phyloP scores from a whole-genome alignment of 1,140 invertebrate species.

The Druon quercuslanigerum region DNA sequence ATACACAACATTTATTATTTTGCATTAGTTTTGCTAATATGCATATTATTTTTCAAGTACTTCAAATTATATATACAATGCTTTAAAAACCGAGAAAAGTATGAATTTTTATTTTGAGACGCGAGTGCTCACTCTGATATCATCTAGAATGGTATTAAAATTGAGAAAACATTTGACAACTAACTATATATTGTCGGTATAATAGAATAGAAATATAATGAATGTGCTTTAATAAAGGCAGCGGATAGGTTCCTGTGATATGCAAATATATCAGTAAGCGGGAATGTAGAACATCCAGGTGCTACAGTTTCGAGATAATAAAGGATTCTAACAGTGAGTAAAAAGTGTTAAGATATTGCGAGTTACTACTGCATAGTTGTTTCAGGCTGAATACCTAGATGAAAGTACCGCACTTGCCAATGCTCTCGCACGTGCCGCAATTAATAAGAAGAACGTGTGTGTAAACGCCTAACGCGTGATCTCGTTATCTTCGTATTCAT shows the following conservation, averaged over 20 bases:
- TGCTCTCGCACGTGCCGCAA: slow-evolving; percentile 35
- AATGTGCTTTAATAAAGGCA: neutral
- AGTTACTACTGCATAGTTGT: neutral
- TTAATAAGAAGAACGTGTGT: slow-evolving; percentile 40
- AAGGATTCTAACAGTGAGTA: slow-evolving; percentile 4
- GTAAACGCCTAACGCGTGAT: slow-evolving; percentile 27
- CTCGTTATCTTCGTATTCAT: slow-evolving; percentile 12
- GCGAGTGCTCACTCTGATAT: too few relatives aligned
- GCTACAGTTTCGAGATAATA: slow-evolving; percentile 2
- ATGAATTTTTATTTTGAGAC: too few relatives aligned
- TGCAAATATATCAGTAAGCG: slow-evolving; percentile 13
- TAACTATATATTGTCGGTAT: too few relatives aligned
- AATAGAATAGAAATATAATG: too few relatives aligned
- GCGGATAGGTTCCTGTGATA: neutral
- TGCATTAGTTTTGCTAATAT: too few relatives aligned
- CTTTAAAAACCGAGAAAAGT: too few relatives aligned
- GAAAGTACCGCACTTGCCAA: slow-evolving; percentile 9
- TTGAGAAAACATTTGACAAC: too few relatives aligned
- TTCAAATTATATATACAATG: too few relatives aligned
- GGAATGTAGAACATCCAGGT: slow-evolving; percentile 6
- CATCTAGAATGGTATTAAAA: too few relatives aligned
- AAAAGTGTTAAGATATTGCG: neutral
- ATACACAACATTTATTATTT: too few relatives aligned
- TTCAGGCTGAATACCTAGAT: neutral
- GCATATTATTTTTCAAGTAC: too few relatives aligned